These are phyloP conservation scores for Galeopterus variegatus DNA, from an alignment of 2,113 vertebrate genomes.

Conservation along the genomic window DNA sequence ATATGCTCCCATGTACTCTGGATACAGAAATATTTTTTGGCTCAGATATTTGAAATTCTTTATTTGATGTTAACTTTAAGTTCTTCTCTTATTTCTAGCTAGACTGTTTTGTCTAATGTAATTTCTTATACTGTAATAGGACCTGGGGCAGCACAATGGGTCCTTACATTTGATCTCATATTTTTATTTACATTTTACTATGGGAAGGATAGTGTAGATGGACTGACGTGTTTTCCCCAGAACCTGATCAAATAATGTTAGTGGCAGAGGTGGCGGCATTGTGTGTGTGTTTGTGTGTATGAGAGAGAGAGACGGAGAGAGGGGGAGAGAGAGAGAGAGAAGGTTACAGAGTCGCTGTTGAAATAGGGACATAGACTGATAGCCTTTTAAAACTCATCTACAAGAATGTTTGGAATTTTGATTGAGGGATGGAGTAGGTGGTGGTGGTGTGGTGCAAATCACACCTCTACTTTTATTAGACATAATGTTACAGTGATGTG, in stretches of 20 bases:
- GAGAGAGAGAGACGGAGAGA: background rate
- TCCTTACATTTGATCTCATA: background rate
- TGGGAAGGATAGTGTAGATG: background rate
- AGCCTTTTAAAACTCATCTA: background rate
- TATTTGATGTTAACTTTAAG: background rate
- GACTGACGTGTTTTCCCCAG: background rate
- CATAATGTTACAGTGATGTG: background rate
- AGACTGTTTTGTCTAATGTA: background rate
- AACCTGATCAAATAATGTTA: background rate
- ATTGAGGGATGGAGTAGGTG: background rate
- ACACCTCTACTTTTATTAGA: background rate
- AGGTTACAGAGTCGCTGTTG: background rate
- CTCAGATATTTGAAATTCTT: slow-evolving; percentile 16
- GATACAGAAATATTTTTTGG: background rate
- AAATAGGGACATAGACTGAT: background rate
- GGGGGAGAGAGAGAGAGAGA: background rate
- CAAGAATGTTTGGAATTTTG: background rate
- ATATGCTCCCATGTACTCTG: background rate
- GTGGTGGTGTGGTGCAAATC: background rate
- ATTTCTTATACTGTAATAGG: background rate
- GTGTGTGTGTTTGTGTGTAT: background rate
- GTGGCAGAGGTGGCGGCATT: background rate
- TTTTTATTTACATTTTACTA: background rate
- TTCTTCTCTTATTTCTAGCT: background rate
- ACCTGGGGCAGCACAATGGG: background rate